Evolutionary conservation across 2,113 vertebrate species (phyloP), one percentile per base, ranked within the genome.

Genomic region (Coptodon rendalli): DNA sequence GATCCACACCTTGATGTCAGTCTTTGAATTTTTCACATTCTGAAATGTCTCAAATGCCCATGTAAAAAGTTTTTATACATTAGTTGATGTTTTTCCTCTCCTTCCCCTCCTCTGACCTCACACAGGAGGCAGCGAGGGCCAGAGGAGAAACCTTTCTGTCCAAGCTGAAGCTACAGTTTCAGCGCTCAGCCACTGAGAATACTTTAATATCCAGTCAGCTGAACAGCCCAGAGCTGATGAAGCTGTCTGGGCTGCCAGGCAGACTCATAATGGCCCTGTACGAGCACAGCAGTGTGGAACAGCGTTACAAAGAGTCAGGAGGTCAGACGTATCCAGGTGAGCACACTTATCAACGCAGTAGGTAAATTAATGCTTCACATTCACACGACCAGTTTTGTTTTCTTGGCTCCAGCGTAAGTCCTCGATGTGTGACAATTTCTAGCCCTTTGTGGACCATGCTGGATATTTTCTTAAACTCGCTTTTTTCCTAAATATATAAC

Each of bases 121-220:
- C 61, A 24, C 92, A 99, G 98, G 97, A 96, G 22, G 95, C 96
- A 3, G 83, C 94, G 0, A 93, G 68, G 38, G 92, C 93, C 53
- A 97, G 97, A 91, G 98, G 96, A 0, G 92, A 97, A 92, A 94
- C 96, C 40, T 94, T 98, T n/a, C 92, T 97, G 87, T 97, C 96
- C 68, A 99, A 98, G 50, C 92, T 99, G 29, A 96, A 96, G 31
- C 27, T 97, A 54, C 98, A 99, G 89, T 98, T 97, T 45, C 97
- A 96, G 91, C 95, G 96, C 10, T 97, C 98, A 0, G 98, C 98
- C 10, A 99, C 98, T 0, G 98, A 99, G 91, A 98, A 97, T 1
- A 95, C 96, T 5, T 93, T 99, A 61, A 96, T 97, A 24, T 89
- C 90, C 2, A 96, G 95, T 66, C 94, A 95, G 71, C 81, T 99